Evolutionary conservation across 2,113 vertebrate species (phyloP), one percentile per base, ranked within the genome.

Genomic region (Dipodomys ordii): DNA sequence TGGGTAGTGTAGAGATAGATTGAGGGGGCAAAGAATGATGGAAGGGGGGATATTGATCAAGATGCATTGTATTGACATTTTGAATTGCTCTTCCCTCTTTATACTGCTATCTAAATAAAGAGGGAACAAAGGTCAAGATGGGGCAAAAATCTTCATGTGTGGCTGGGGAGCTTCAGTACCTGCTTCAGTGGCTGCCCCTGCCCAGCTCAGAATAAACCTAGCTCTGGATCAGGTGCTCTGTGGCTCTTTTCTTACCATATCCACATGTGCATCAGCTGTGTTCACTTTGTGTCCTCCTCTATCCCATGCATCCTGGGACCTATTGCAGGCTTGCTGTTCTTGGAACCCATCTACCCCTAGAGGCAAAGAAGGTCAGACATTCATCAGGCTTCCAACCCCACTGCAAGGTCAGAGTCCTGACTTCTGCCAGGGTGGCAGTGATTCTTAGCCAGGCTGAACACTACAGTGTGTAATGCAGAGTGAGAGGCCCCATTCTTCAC

Each of bases 311-410:
- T 27, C 62, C 22, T 78, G 53, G 39, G 71, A 11, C 19, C 20
- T 3, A 4, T 69, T 13, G 15, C 53, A 57, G 15, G 53, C 53
- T 57, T 99, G 78, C 99, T 99, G 92, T 97, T 99, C 0, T 99
- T 99, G 28, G 99, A 99, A 96, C 98, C 99, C 46, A 98, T 99
- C 96, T 99, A 99, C 95, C 99, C 99, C 74, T 99, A 99, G 99
- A 99, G 97, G 91, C 99, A 98, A 96, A 99, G 99, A 97, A 97
- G 91, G 94, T 57, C 53, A 16, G 98, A 95, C 99, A 99, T 96
- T 6, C 83, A 9, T 72, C 2, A 0, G 77, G 23, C 19, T 0
- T n/a, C 39, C 15, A 11, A 39, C 30, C 13, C n/a, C 19, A 0
- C 10, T n/a, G 0, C 44, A 28, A 12, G 6, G n/a, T 35, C 46